phyloP scores from a whole-genome alignment of 1,140 invertebrate genomes.

The Danaus plexippus region DNA sequence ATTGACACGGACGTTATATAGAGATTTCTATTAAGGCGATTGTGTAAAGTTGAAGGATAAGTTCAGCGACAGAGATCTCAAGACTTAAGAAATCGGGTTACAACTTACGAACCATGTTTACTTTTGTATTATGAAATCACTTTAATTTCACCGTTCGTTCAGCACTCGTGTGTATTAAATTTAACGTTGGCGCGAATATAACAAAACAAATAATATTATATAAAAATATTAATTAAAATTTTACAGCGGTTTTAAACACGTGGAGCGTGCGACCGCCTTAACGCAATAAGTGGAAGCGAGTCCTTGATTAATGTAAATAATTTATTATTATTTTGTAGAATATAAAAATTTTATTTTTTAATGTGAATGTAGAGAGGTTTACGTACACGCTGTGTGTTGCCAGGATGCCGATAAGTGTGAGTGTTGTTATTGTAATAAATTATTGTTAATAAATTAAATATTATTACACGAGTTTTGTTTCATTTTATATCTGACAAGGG shows the following conservation, averaged over 20 bases:
- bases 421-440: constrained; percentile 65
- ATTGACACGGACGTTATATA: constrained; percentile 7
- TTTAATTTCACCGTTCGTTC: too few relatives aligned
- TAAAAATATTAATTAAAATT: constrained; percentile 4
- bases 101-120: background rate
- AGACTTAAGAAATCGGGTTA: constrained; percentile 15
- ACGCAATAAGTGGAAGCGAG: constrained; percentile 28
- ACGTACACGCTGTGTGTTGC: constrained; percentile 47
- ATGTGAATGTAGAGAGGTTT: constrained; percentile 33
- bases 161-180: too few relatives aligned
- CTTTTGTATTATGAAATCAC: too few relatives aligned
- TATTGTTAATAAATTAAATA: constrained; percentile 68
- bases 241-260: constrained; percentile 1
- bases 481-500: constrained; percentile 23
- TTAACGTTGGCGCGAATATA: too few relatives aligned
- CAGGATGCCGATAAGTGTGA: constrained; percentile 50
- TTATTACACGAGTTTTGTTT: constrained; percentile 43
- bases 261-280: constrained; percentile 7
- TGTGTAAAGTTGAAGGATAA: constrained; percentile 6
- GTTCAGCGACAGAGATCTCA: constrained; percentile 23
- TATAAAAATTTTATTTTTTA: constrained; percentile 26
- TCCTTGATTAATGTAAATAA: constrained; percentile 50
- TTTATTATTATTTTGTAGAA: constrained; percentile 33
- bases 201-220: background rate
- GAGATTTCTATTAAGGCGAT: constrained; percentile 12